Evolutionary conservation across 2,113 vertebrate species (phyloP).

Genomic region (Prochilodus magdalenae): DNA sequence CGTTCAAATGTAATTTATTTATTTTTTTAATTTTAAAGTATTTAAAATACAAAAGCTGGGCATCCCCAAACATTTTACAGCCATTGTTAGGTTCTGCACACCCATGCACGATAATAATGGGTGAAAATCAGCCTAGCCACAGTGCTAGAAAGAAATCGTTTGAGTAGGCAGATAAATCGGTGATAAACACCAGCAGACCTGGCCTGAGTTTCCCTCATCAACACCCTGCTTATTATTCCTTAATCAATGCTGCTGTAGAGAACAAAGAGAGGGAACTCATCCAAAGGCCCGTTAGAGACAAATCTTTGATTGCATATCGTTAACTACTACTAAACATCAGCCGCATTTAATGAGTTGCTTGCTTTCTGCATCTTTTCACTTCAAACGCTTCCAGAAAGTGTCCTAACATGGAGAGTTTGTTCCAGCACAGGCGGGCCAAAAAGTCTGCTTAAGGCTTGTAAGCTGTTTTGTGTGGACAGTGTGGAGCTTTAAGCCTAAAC

Average conservation of each 20-base stretch:
- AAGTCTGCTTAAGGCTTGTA: constrained; percentile 1
- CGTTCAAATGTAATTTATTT: too few relatives aligned
- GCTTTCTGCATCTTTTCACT: not conserved
- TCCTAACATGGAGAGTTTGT: not conserved
- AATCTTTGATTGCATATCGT: constrained; percentile 6
- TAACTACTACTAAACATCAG: not conserved
- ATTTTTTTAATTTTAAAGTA: too few relatives aligned
- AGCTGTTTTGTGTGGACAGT: constrained; percentile 2
- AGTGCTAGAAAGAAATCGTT: not conserved
- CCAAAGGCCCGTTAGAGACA: constrained; percentile 4
- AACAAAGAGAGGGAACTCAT: not conserved
- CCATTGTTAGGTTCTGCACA: too few relatives aligned
- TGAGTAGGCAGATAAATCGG: not conserved
- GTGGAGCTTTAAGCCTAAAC: not conserved
- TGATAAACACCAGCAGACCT: not conserved
- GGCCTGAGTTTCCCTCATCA: constrained; percentile 1
- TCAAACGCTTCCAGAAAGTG: constrained; percentile 5
- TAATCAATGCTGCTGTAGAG: constrained; percentile 5
- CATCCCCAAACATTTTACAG: too few relatives aligned
- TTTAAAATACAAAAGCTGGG: too few relatives aligned
- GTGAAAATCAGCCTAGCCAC: not conserved
- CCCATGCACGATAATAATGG: not conserved
- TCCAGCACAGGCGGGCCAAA: not conserved
- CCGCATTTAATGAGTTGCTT: not conserved
- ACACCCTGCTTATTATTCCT: constrained; percentile 7